A percentile compares a stretch with the other conserved stretches of the same genome.
phyloP scores from a whole-genome alignment of 2,888 invertebrate genomes.

The Drosophila borborema region DNA sequence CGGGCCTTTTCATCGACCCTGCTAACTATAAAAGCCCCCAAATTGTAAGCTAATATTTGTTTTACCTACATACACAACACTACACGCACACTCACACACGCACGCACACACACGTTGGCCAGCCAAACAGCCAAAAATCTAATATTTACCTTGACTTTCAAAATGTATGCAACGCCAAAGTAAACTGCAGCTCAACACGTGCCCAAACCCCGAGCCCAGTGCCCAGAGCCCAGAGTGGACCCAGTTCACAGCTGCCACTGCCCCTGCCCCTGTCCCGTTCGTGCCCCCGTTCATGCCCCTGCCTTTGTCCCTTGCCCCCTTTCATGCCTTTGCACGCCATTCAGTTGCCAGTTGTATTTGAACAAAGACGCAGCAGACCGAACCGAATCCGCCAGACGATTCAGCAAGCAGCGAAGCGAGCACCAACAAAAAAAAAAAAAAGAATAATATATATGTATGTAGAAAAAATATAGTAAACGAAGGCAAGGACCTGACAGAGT shows the following conservation, averaged over 20 bases:
- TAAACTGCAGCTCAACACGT: slow-evolving; percentile 72
- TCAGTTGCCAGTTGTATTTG: slow-evolving; percentile 41
- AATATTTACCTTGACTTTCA: slow-evolving; percentile 79
- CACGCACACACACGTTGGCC: slow-evolving; percentile 28
- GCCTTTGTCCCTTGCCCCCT: background rate
- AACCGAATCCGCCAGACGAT: slow-evolving; percentile 59
- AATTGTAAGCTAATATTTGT: slow-evolving; percentile 78
- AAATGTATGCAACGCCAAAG: slow-evolving; percentile 68
- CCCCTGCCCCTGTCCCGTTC: background rate
- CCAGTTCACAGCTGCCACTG: background rate
- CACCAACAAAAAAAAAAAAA: slow-evolving; percentile 7
- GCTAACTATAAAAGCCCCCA: slow-evolving; percentile 66
- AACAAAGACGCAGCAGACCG: slow-evolving; percentile 69
- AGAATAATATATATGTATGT: background rate
- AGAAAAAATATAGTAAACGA: slow-evolving; percentile 12
- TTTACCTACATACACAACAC: slow-evolving; percentile 68
- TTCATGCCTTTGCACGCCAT: background rate
- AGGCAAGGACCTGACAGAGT: slow-evolving; percentile 51
- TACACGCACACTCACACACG: slow-evolving; percentile 16
- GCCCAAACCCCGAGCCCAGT: slow-evolving; percentile 9
- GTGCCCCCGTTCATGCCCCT: no score
- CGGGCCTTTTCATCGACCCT: slow-evolving; percentile 63
- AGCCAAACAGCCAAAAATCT: slow-evolving; percentile 72
- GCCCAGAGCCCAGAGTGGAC: background rate
- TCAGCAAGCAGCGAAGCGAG: slow-evolving; percentile 38